Evolutionary conservation across 2,888 invertebrate genomes (phyloP), one percentile per base, ranked within the genome.

Genomic region (Thereva nobilitata): DNA sequence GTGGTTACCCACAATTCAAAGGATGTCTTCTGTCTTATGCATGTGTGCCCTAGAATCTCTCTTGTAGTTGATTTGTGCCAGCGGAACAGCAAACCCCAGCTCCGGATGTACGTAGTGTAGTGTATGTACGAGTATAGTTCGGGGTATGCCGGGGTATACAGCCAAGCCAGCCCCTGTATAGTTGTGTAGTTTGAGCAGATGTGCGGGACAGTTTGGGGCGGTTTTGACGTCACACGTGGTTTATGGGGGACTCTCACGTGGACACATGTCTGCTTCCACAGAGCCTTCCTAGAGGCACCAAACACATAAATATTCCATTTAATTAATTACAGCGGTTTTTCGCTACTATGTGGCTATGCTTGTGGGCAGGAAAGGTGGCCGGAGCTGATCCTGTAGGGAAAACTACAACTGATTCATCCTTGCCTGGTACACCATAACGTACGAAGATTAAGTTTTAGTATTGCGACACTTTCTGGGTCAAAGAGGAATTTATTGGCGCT

Each of bases 301-400:
- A 7, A 38, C 40, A 49, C 61, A 61, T 61, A 61, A 61, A 61
- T 61, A 61, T 61, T 61, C 61, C 61, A 61, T 61, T 61, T 61
- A 61, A 61, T 61, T 61, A 61, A 61, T 61, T 61, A 50, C 61
- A 40, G 61, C 61, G 61, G 61, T 61, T 61, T 61, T 61, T 61
- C 61, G 61, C 49, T 50, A 45, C 10, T 47, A 41, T 38, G 55
- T 55, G 45, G 45, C 9, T 12, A 45, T 37, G 57, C 34, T 3
- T 41, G 47, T 45, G 45, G 55, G 41, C 8, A 35, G 12, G 38
- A 38, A 47, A 59, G 47, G 57, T 47, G 47, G 47, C 57, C 41
- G 38, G 37, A 37, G 57, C 45, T 38, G 47, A 59, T 47, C 37
- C 41, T 37, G 45, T 6, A 38, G 38, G 12, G 34, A 8, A n/a